Percentiles rank a stretch among this genome's conserved stretches.
phyloP scores from a whole-genome alignment of 2,888 invertebrate species.

The Chamaedrilus cognettii region DNA sequence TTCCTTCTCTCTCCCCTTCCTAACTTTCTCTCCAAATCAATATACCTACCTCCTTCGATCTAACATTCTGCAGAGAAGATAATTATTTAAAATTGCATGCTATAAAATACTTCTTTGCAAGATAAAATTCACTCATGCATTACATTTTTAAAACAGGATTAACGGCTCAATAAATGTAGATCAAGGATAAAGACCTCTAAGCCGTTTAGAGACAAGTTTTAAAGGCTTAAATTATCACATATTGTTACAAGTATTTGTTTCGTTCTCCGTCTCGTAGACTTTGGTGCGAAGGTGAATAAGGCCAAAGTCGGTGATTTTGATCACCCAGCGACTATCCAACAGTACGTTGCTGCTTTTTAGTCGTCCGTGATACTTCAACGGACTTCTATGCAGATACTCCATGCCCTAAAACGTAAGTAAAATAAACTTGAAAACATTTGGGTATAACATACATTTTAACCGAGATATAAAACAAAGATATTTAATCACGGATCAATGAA shows the following conservation, averaged over 20 bases:
- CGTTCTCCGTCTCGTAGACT: constrained; percentile 17
- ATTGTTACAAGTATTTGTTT: constrained; percentile 7
- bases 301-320: constrained; percentile 36
- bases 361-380: constrained; percentile 28
- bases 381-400: constrained; percentile 31
- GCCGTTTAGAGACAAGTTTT: too few species aligned
- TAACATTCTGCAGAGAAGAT: too few species aligned
- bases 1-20: too few species aligned
- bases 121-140: not conserved
- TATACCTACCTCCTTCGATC: too few species aligned
- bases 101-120: too few species aligned
- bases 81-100: too few species aligned
- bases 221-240: too few species aligned
- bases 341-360: constrained; percentile 31
- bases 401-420: constrained; percentile 25
- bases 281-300: constrained; percentile 12
- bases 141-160: not conserved
- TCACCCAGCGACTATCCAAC: constrained; percentile 32
- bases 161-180: not conserved
- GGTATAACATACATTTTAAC: too few species aligned
- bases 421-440: too few species aligned
- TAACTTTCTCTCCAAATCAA: too few species aligned
- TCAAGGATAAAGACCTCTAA: not conserved
- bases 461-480: too few species aligned
- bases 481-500: not conserved